Conservation (phyloP, 2,113 vertebrate species). For the Passer domesticus region DNA sequence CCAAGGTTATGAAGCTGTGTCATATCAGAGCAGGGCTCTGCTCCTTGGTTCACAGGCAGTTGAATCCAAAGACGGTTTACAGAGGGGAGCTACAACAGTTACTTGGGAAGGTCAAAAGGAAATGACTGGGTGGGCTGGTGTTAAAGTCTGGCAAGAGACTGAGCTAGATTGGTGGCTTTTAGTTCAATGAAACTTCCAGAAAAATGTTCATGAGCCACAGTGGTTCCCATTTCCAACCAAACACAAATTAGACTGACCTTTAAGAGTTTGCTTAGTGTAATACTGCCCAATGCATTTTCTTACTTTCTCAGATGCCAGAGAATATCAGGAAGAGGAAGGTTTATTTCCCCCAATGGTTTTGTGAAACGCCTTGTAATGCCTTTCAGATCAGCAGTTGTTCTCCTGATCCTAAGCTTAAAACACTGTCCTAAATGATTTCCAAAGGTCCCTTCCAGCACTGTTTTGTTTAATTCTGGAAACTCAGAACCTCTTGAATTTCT, state of each 20-base stretch:
- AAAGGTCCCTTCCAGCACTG: neutral
- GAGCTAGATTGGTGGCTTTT: neutral
- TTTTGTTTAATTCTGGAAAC: neutral
- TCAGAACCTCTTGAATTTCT: conserved; percentile 5
- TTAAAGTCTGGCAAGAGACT: neutral
- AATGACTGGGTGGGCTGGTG: neutral
- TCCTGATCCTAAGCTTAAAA: neutral
- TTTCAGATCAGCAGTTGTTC: conserved; percentile 14
- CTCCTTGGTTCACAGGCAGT: neutral
- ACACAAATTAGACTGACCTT: conserved; percentile 19
- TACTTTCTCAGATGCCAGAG: neutral
- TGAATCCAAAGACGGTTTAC: neutral
- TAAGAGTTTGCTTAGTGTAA: neutral
- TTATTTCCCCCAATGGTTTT: conserved; percentile 20
- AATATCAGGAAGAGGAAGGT: neutral
- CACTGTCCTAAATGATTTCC: neutral
- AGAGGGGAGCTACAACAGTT: neutral
- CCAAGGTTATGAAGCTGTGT: neutral
- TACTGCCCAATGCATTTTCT: neutral
- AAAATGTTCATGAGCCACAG: neutral
- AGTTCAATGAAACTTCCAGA: conserved; percentile 1
- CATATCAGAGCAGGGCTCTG: neutral
- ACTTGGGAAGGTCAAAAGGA: neutral
- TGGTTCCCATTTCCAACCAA: neutral
- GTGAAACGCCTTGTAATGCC: neutral